These are phyloP conservation scores for Lutraria rhynchaena DNA, from an alignment of 1,140 invertebrate species.

Conservation along the genomic window DNA sequence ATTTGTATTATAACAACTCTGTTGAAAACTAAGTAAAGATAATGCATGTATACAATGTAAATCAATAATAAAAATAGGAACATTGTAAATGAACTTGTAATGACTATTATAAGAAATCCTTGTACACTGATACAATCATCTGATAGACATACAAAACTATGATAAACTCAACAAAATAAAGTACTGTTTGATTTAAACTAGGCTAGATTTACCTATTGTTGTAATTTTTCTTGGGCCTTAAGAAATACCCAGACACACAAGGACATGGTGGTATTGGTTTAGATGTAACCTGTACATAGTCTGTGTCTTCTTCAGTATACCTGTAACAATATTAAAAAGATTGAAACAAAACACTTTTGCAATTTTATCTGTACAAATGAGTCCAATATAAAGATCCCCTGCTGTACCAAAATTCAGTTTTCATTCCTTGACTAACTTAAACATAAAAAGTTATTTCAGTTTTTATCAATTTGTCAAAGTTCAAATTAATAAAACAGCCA, in stretches of 20 bases:
- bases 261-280: slow-evolving; percentile 21
- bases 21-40: neutral
- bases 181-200: no score
- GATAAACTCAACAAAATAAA: neutral
- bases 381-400: no score
- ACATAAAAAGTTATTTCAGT: no score
- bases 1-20: no score
- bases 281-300: slow-evolving; percentile 21
- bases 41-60: neutral
- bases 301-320: slow-evolving; percentile 40
- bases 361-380: no score
- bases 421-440: no score
- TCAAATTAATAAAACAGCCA: no score
- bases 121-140: neutral
- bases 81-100: neutral
- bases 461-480: no score
- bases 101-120: neutral
- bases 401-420: no score
- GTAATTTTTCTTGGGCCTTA: slow-evolving; percentile 3
- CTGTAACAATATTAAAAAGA: slow-evolving; percentile 16
- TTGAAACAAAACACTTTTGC: no score
- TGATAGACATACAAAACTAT: neutral
- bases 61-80: neutral
- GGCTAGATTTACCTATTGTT: slow-evolving; percentile 40
- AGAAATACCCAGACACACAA: slow-evolving; percentile 35